Evolutionary conservation across 2,888 invertebrate genomes (phyloP).

Genomic region (Andrena dorsata): DNA sequence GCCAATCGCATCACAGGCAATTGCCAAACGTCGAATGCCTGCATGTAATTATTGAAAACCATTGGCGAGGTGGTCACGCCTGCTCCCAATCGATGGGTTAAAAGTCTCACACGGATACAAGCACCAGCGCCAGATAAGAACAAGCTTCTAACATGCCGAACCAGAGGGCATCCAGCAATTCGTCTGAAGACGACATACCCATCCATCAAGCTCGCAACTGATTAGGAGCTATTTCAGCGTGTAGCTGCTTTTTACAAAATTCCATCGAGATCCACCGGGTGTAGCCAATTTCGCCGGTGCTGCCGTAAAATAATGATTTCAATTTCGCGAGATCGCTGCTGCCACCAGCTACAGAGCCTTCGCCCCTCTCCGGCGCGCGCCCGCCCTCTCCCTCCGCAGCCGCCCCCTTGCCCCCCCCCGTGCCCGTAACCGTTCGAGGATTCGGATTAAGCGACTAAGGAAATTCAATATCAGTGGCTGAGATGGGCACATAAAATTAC

Average conservation of each 20-base stretch:
- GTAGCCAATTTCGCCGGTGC: conserved; percentile 80
- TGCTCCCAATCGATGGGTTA: no score
- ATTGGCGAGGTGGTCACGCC: no score
- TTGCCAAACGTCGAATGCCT: no score
- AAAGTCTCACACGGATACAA: background rate
- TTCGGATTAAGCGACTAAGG: conserved; percentile 84
- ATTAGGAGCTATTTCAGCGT: conserved; percentile 33
- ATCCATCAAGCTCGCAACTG: conserved; percentile 2
- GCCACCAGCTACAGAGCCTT: conserved; percentile 69
- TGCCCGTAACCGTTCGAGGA: conserved; percentile 73
- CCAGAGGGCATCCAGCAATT: background rate
- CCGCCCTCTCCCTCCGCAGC: conserved; percentile 18
- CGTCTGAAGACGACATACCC: background rate
- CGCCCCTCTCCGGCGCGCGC: conserved; percentile 17
- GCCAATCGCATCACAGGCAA: no score
- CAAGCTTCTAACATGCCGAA: no score
- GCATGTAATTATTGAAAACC: no score
- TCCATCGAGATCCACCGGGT: conserved; percentile 70
- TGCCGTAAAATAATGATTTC: conserved; percentile 84
- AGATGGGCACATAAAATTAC: conserved; percentile 85
- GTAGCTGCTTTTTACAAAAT: conserved; percentile 71
- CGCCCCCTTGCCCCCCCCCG: conserved; percentile 37
- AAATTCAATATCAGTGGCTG: conserved; percentile 85
- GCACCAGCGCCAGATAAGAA: background rate
- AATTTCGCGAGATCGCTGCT: conserved; percentile 82